phyloP scores from a whole-genome alignment of 35 echinoderm and acorn worm species.

The Apostichopus parvimensis region DNA sequence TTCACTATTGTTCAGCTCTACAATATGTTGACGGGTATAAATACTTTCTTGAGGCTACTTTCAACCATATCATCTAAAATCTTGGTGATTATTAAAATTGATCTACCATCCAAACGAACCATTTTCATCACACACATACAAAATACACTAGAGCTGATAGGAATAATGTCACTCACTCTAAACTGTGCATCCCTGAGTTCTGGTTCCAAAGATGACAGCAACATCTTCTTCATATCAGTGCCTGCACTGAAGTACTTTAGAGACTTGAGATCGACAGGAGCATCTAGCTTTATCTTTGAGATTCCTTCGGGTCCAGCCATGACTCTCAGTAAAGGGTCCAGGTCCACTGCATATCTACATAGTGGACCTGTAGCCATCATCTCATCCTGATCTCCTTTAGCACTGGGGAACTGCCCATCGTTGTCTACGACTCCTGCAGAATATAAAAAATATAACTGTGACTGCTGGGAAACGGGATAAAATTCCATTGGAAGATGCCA shows the following conservation, averaged over 20 bases:
- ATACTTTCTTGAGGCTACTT: too few species aligned
- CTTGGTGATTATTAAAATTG: background rate
- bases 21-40: too few species aligned
- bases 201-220: constrained; percentile 72
- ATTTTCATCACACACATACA: too few species aligned
- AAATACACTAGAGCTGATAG: too few species aligned
- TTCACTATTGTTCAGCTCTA: too few species aligned
- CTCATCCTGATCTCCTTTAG: constrained; percentile 37
- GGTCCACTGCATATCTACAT: constrained; percentile 81
- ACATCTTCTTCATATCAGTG: constrained; percentile 48
- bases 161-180: constrained; percentile 56
- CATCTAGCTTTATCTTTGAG: constrained; percentile 67
- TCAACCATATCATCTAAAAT: too few species aligned
- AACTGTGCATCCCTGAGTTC: constrained; percentile 71
- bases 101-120: too few species aligned
- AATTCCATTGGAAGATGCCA: too few species aligned
- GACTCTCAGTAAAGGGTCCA: constrained; percentile 72
- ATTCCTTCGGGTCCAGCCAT: constrained; percentile 82
- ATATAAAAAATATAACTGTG: too few species aligned
- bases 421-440: constrained; percentile 72
- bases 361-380: constrained; percentile 81
- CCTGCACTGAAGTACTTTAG: constrained; percentile 83
- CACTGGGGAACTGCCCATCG: constrained; percentile 81
- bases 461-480: too few species aligned
- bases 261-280: constrained; percentile 68